These are phyloP conservation scores for Tridacna crocea DNA, from an alignment of 2,888 invertebrate species.

Conservation along the genomic window DNA sequence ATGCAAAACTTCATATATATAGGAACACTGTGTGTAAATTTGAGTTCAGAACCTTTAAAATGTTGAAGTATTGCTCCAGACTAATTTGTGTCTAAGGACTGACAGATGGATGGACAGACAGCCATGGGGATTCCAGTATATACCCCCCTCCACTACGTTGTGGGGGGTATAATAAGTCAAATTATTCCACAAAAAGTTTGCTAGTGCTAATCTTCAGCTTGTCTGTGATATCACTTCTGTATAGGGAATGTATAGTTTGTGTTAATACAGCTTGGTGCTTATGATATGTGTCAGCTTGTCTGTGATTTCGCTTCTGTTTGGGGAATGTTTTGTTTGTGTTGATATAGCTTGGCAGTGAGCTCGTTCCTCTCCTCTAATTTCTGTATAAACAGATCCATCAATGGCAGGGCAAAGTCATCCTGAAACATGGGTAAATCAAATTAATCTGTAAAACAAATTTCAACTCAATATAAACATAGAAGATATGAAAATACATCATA, in stretches of 20 bases:
- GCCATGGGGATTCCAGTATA: no score
- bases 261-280: not conserved
- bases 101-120: no score
- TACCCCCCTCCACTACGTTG: not conserved
- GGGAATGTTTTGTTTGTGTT: constrained; percentile 9
- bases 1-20: no score
- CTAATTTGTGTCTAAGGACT: no score
- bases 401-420: constrained; percentile 80
- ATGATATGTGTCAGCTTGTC: constrained; percentile 7
- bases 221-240: not conserved
- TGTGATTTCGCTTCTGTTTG: constrained; percentile 12
- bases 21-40: no score
- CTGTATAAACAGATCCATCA: constrained; percentile 79
- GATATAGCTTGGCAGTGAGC: constrained; percentile 43
- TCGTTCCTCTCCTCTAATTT: constrained; percentile 81
- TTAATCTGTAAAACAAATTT: not conserved
- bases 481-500: no score
- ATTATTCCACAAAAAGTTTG: not conserved
- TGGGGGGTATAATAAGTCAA: not conserved
- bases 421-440: constrained; percentile 37
- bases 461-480: no score
- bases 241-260: not conserved
- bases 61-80: no score
- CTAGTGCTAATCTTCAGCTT: not conserved
- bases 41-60: no score